These are phyloP conservation scores for Crenichthys baileyi DNA, from an alignment of 2,797 vertebrate species.

Conservation along the genomic window DNA sequence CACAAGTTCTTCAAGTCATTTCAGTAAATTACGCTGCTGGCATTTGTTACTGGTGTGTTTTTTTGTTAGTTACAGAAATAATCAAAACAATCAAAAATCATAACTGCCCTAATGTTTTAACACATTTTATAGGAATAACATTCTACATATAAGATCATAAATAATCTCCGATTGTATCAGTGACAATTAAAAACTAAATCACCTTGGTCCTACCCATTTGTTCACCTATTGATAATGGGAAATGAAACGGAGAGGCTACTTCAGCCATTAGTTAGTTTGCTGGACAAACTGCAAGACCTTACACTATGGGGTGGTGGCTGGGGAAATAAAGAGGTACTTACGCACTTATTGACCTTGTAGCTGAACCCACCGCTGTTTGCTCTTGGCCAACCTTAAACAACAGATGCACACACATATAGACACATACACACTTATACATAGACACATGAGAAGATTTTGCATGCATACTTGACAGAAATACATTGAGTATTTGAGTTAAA, in stretches of 20 bases:
- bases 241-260: slow-evolving; percentile 45
- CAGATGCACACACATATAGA: slow-evolving; percentile 31
- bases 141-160: not conserved
- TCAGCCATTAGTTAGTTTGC: slow-evolving; percentile 77
- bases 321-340: slow-evolving; percentile 83
- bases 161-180: not conserved
- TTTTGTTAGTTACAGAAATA: not conserved
- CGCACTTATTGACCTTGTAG: slow-evolving; percentile 77
- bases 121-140: not conserved
- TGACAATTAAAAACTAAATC: slow-evolving; percentile 37
- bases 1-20: not conserved
- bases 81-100: not conserved
- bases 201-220: slow-evolving; percentile 38
- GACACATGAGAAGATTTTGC: slow-evolving; percentile 27
- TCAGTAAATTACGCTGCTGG: not conserved
- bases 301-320: slow-evolving; percentile 60
- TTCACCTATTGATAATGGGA: slow-evolving; percentile 48
- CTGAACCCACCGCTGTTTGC: slow-evolving; percentile 74
- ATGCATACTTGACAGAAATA: slow-evolving; percentile 50
- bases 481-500: slow-evolving; percentile 57
- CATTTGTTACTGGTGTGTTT: not conserved
- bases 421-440: slow-evolving; percentile 21
- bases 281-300: slow-evolving; percentile 75
- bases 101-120: not conserved
- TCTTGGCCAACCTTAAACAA: slow-evolving; percentile 47